A percentile compares a stretch with the other conserved stretches of the same genome.
These are phyloP conservation scores for Alca torda DNA, from an alignment of 2,797 vertebrate species.

Conservation along the genomic window DNA sequence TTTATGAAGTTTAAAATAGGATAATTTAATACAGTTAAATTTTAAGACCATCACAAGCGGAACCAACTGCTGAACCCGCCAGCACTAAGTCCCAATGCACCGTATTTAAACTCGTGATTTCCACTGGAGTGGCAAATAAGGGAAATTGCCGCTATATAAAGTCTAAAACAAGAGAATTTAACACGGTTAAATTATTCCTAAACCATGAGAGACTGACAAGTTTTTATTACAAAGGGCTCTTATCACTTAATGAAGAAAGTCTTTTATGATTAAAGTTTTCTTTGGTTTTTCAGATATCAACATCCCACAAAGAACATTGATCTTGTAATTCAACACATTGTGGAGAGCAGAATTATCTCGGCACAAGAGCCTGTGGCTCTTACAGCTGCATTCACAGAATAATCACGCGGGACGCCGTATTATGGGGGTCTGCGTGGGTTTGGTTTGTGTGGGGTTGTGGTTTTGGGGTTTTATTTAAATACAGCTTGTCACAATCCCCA, in stretches of 20 bases:
- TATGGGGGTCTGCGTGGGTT: neutral
- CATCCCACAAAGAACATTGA: neutral
- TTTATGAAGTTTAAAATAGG: neutral
- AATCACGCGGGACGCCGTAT: rapidly evolving
- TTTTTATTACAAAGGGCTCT: neutral
- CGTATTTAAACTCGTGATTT: neutral
- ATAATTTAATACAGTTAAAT: neutral
- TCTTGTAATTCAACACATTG: neutral
- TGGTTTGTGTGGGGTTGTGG: too few relatives aligned
- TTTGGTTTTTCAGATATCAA: neutral
- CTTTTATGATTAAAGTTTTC: neutral
- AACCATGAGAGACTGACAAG: neutral
- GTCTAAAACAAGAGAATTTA: neutral
- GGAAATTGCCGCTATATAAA: neutral
- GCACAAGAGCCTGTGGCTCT: neutral
- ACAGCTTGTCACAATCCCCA: neutral
- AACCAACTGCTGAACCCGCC: neutral
- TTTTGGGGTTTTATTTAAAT: neutral
- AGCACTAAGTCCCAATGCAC: neutral
- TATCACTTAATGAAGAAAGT: neutral
- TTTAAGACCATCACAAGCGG: neutral
- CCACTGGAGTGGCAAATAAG: neutral
- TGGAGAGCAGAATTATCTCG: neutral
- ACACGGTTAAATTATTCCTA: neutral
- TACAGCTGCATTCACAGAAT: neutral